Evolutionary conservation across 2,113 vertebrate species (phyloP).

Genomic region (Ailuropoda melanoleuca): DNA sequence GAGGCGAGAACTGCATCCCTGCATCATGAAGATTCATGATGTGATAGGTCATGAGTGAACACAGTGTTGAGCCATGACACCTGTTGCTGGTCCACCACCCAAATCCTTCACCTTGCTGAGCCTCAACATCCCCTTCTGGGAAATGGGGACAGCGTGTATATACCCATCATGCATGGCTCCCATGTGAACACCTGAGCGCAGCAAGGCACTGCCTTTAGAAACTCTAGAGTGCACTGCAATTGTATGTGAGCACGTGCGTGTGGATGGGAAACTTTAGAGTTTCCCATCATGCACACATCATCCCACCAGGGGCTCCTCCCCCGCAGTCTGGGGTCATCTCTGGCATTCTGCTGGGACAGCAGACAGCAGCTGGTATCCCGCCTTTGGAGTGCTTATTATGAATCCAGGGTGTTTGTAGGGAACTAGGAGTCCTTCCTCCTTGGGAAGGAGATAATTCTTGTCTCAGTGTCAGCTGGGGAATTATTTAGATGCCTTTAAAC

Average conservation of each 20-base stretch:
- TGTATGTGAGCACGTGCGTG: neutral
- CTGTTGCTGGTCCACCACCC: neutral
- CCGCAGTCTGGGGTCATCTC: neutral
- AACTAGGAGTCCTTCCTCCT: neutral
- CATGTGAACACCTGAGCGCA: no score
- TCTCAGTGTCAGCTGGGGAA: neutral
- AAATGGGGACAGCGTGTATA: neutral
- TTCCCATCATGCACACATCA: neutral
- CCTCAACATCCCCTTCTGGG: neutral
- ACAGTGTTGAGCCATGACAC: rapidly evolving
- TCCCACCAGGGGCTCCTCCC: no score
- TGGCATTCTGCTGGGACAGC: neutral
- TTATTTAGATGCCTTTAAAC: neutral
- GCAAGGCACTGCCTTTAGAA: neutral
- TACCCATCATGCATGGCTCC: neutral
- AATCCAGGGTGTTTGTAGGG: rapidly evolving
- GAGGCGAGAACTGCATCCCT: neutral
- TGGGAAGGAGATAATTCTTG: neutral
- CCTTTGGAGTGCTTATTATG: neutral
- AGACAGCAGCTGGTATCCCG: neutral
- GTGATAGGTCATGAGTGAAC: rapidly evolving
- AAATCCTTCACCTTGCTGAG: neutral
- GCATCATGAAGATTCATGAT: neutral
- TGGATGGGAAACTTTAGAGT: neutral
- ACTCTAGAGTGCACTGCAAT: neutral